Base-by-base conservation (phyloP, 2,888 invertebrate species). In the Drosophila meridiana region DNA sequence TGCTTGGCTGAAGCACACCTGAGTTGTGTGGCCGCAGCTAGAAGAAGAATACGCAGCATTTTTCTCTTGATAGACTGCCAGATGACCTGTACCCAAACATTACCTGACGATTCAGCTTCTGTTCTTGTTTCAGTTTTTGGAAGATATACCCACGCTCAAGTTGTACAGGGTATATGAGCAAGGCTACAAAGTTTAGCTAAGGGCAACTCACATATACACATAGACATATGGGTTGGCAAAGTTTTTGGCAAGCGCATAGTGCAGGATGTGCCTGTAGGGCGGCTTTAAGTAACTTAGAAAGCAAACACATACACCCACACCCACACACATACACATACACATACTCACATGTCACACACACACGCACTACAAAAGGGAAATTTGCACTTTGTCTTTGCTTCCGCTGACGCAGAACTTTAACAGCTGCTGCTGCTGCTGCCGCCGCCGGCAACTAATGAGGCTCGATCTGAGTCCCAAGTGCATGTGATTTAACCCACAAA, bases 351-450 rank as follows among this genome's bases (percentile, higher is more conserved):
- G 1, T 50, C 20, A 50, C 55, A 50, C 45, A 55, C 38, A 43
- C 30, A 43, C 47, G 53, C 36, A 53, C 38, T 28, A 61, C n/a
- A 56, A 80, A 73, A 58, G 58, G 90, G 87, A 86, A 87, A 82
- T 84, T 88, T 76, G 65, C 87, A 88, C 89, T 85, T 88, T 88
- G 89, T 79, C 83, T 48, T 55, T 69, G 61, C 70, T 88, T 84
- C 79, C 90, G 88, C 64, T 69, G 69, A 72, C 67, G 50, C 78
- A 61, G 53, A 69, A 73, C 76, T 80, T 69, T 45, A 61, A 70
- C 69, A 73, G 76, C 72, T 62, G 67, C 55, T 20, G 55, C 48
- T 48, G 14, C 48, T 30, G 30, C 78, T 45, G 52, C 20, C 53
- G 48, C 78, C 57, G 56, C 34, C 57, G 50, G 50, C 61, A 69